Evolutionary conservation across 2,113 vertebrate species (phyloP).

Genomic region (Nesogale talazaci): DNA sequence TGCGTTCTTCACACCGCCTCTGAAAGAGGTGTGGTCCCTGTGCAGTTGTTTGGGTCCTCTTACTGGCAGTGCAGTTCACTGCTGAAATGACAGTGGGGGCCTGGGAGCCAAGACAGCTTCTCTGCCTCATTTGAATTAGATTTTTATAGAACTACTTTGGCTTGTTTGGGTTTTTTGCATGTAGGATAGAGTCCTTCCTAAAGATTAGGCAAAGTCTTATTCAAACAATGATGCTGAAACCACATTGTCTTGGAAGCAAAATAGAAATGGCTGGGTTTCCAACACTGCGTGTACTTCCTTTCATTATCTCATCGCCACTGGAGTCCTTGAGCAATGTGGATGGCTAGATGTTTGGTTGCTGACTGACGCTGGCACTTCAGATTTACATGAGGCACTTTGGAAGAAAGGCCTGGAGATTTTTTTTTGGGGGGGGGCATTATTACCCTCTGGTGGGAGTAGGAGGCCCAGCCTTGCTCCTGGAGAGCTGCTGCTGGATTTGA

Average conservation of each 20-base stretch:
- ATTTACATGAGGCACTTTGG: not conserved
- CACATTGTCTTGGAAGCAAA: not conserved
- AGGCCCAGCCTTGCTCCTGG: too few relatives aligned
- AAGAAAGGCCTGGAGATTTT: not conserved
- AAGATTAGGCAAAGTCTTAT: not conserved
- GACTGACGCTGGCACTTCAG: not conserved
- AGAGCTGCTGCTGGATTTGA: too few relatives aligned
- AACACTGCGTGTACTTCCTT: not conserved
- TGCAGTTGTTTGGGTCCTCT: not conserved
- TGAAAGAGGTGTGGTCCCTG: not conserved
- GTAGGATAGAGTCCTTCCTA: not conserved
- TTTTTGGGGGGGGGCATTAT: too few relatives aligned
- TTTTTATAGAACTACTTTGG: conserved; percentile 38
- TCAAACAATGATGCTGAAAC: conserved; percentile 32
- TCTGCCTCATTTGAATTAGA: not conserved
- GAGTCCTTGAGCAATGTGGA: not conserved
- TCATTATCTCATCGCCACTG: not conserved
- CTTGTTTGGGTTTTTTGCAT: conserved; percentile 8
- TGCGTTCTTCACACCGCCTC: not conserved
- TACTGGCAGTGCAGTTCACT: not conserved
- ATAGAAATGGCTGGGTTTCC: conserved; percentile 12
- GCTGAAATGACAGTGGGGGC: not conserved
- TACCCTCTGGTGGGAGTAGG: too few relatives aligned
- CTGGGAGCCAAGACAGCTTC: not conserved
- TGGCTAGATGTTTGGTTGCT: not conserved